These are phyloP conservation scores for Vesta saturnalis DNA, from an alignment of 2,888 invertebrate species.

Conservation along the genomic window DNA sequence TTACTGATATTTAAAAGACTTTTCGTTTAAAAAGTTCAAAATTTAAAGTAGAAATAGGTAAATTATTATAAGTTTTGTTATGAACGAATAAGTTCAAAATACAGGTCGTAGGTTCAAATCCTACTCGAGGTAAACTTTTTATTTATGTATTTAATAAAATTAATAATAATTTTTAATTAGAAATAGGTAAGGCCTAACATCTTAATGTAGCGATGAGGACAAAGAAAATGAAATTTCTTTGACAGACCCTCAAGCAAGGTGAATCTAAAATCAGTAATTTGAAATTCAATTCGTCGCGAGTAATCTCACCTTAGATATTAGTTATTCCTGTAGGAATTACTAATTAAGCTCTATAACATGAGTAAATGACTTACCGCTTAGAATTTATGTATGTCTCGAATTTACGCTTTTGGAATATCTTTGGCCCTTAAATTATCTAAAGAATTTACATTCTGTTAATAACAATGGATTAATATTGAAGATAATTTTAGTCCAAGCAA, in stretches of 20 bases:
- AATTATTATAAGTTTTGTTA: too few species aligned
- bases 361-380: background rate
- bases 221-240: background rate
- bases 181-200: too few species aligned
- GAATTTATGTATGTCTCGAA: too few species aligned
- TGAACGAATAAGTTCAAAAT: too few species aligned
- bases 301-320: constrained; percentile 4
- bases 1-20: too few species aligned
- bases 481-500: too few species aligned
- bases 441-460: background rate
- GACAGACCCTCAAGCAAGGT: background rate
- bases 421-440: background rate
- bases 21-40: too few species aligned
- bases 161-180: too few species aligned
- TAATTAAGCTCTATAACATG: constrained; percentile 2
- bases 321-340: background rate
- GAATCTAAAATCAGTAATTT: background rate
- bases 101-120: too few species aligned
- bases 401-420: background rate
- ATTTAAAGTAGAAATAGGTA: too few species aligned
- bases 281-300: background rate
- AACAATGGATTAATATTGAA: background rate
- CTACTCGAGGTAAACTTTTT: too few species aligned
- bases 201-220: background rate
- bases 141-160: too few species aligned